Percentiles rank a stretch among this genome's conserved stretches.
Conservation (phyloP, 1,140 invertebrate genomes). For the Pseudoatta argentina region DNA sequence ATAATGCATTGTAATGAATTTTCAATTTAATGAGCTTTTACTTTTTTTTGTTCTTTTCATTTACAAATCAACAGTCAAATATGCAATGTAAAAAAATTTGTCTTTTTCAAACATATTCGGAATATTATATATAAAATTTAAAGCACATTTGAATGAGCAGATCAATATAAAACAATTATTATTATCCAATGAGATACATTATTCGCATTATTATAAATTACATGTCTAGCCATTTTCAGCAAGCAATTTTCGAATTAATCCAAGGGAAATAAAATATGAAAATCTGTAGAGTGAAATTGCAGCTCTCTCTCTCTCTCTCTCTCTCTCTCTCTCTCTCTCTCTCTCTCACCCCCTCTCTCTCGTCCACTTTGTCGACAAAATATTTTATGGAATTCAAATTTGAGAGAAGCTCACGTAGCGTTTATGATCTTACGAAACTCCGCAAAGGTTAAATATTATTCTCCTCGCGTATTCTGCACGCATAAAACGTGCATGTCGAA, state of each 20-base stretch:
- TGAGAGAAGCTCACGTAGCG: constrained; percentile 40
- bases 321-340: too few relatives aligned
- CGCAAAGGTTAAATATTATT: constrained; percentile 56
- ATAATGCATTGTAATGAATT: background rate
- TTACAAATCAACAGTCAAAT: background rate
- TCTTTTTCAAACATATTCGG: background rate
- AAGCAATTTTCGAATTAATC: constrained; percentile 39
- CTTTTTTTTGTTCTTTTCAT: background rate
- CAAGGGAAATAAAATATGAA: constrained; percentile 19
- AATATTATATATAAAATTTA: background rate
- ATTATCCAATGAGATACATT: background rate
- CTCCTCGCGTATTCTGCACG: constrained; percentile 34
- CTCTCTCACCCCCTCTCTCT: background rate
- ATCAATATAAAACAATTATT: constrained; percentile 47
- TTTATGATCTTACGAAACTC: constrained; percentile 50
- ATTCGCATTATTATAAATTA: constrained; percentile 26
- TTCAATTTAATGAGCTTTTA: background rate
- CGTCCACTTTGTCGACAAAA: constrained; percentile 33
- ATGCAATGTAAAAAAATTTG: background rate
- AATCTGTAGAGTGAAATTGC: background rate
- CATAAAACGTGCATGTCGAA: constrained; percentile 37
- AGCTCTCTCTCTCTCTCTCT: background rate
- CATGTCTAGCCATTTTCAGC: background rate
- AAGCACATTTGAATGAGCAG: background rate
- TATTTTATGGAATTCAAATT: constrained; percentile 53